Evolutionary conservation across 2,113 vertebrate species (phyloP).

Genomic region (Cyanistes caeruleus): DNA sequence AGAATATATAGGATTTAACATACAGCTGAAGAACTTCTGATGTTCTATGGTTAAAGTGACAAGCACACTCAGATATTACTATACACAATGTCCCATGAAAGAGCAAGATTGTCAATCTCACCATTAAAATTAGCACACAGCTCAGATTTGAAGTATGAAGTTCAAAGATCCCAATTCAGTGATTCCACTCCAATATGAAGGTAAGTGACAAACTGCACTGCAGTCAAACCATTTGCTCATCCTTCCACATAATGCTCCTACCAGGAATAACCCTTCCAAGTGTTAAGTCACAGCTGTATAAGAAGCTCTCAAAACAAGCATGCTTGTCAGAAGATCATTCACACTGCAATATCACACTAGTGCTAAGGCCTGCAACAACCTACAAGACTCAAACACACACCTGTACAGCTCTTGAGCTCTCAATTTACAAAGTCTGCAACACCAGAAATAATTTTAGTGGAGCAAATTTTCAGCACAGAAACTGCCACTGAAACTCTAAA

Average conservation of each 20-base stretch:
- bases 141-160: neutral
- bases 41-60: neutral
- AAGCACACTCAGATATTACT: neutral
- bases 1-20: neutral
- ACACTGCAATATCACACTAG: neutral
- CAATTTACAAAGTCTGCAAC: neutral
- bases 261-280: neutral
- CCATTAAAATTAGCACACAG: neutral
- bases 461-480: neutral
- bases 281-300: neutral
- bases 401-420: neutral
- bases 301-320: neutral
- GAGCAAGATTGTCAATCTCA: accelerated
- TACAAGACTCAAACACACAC: neutral
- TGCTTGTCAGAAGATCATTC: neutral
- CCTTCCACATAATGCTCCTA: neutral
- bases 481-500: neutral
- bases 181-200: neutral
- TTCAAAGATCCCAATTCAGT: neutral
- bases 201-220: neutral
- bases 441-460: neutral
- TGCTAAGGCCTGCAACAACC: neutral
- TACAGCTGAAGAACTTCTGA: neutral
- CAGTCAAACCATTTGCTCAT: neutral
- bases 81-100: neutral